Conservation (phyloP, 2,888 invertebrate species). For the Ichneumon xanthorius region DNA sequence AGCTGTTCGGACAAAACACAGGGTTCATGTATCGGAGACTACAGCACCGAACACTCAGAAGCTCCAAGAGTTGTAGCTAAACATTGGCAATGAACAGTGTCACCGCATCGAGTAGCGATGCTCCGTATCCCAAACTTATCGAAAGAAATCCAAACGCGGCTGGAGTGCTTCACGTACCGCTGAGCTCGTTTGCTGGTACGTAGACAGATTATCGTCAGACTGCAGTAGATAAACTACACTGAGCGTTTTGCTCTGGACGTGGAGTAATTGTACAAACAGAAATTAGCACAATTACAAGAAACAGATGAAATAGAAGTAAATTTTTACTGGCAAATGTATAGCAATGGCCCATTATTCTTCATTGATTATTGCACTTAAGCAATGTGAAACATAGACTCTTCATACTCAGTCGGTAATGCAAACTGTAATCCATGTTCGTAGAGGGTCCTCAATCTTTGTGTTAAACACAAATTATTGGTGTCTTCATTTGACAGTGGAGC, state of each 20-base stretch:
- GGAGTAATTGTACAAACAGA: too few species aligned
- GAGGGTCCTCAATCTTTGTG: too few species aligned
- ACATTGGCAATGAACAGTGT: constrained; percentile 70
- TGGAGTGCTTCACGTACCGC: constrained; percentile 76
- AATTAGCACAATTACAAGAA: too few species aligned
- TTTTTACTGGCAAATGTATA: neutral
- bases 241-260: too few species aligned
- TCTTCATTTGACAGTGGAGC: too few species aligned
- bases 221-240: too few species aligned
- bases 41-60: constrained; percentile 10
- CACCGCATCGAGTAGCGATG: constrained; percentile 55
- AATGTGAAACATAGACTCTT: too few species aligned
- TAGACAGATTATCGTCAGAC: constrained; percentile 29
- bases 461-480: too few species aligned
- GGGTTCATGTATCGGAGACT: constrained; percentile 15
- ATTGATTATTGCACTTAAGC: too few species aligned
- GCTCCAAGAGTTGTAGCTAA: neutral
- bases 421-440: too few species aligned
- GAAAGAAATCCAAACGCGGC: constrained; percentile 71
- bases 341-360: too few species aligned
- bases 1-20: neutral
- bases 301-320: neutral
- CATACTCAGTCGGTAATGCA: too few species aligned
- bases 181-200: constrained; percentile 79
- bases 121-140: constrained; percentile 66